Evolutionary conservation across 2,888 invertebrate genomes (phyloP), one percentile per base, ranked within the genome.

Genomic region (Apeira syringaria): DNA sequence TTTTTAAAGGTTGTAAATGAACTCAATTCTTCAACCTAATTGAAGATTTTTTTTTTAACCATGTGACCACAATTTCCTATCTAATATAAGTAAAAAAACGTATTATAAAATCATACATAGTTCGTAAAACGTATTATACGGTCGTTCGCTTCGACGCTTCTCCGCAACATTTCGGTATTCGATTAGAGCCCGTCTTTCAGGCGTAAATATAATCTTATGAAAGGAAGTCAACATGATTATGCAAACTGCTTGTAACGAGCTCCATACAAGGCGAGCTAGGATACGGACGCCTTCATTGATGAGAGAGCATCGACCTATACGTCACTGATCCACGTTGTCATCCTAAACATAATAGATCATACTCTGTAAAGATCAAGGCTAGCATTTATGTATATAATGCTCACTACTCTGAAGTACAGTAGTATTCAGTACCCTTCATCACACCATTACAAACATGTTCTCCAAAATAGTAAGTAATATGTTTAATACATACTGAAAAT

Each of bases 381-480:
- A 64, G 52, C 45, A 58, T 63, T 67, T 63, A 40, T 50, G 52
- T 80, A 81, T 79, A 79, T 47, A 78, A 79, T 67, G 66, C 68
- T 56, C 39, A 49, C 47, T 38, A 53, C 56, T 33, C 49, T 56
- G 29, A 57, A 59, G 56, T 47, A 57, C 10, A 32, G 28, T 50
- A 79, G 63, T 65, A 73, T 76, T 75, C 76, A 70, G 68, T 67
- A 56, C 50, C 47, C 68, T 72, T 69, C 63, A 64, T 69, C 66
- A 50, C 59, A 58, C 61, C 42, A 64, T 43, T 34, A 35, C 47
- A 68, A 81, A 68, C 70, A 82, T 82, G 81, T 79, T 80, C 59
- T 68, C 71, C 50, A 82, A 82, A 70, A 64, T 80, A 40, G 81
- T 82, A 65, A 82, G 82, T 72, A n/a, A n/a, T n/a, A n/a, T n/a